Evolutionary conservation across 2,113 vertebrate species (phyloP).

Genomic region (Indicator maculatus): DNA sequence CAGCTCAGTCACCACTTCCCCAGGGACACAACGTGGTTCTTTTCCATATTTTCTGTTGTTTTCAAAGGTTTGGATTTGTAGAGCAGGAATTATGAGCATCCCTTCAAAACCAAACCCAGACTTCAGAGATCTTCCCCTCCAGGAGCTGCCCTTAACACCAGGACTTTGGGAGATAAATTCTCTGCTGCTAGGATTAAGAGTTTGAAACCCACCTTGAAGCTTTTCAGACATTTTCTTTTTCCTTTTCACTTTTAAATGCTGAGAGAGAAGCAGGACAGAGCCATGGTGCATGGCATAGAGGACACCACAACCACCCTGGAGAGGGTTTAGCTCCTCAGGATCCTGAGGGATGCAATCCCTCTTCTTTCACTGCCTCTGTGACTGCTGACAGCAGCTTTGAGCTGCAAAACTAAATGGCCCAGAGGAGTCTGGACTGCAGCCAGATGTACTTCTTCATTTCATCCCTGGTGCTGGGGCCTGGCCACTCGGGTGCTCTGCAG

Average conservation of each 20-base stretch:
- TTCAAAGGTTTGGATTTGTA: background rate
- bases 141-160: background rate
- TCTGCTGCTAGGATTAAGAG: background rate
- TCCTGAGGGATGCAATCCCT: background rate
- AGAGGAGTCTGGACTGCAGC: background rate
- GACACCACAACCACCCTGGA: background rate
- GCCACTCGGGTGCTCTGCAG: background rate
- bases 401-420: background rate
- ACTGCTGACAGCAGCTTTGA: accelerated
- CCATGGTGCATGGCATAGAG: accelerated
- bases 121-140: background rate
- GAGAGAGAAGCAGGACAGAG: too few relatives aligned
- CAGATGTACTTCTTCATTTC: background rate
- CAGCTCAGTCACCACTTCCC: background rate
- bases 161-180: background rate
- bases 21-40: background rate
- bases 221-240: background rate
- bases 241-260: background rate
- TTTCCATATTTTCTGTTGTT: background rate
- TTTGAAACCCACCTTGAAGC: background rate
- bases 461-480: accelerated
- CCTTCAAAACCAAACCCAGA: background rate
- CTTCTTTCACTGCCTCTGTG: accelerated
- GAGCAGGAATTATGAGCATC: background rate
- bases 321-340: background rate